Evolutionary conservation across 2,888 invertebrate genomes (phyloP), one percentile per base, ranked within the genome.

Genomic region (Heliconius erato): DNA sequence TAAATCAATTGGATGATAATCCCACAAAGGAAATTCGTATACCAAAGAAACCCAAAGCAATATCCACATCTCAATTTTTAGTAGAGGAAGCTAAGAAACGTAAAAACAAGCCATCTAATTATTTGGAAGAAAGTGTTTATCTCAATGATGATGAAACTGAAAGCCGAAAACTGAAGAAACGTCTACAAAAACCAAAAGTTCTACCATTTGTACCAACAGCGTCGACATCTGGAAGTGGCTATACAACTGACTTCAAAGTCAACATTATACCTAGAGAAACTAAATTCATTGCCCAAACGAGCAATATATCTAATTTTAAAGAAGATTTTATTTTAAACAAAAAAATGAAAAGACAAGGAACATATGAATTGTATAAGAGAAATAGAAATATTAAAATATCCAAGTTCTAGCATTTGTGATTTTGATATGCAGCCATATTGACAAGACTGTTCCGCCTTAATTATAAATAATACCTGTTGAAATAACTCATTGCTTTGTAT

Each of bases 61-160:
- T 93, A 85, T 90, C 96, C 5, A 96, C 96, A 32, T 89, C 93
- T 28, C 84, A 89, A n/a, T 96, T 96, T 85, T 49, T 87, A 69
- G 94, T 96, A 0, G 92, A 94, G 90, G 89, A 92, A 86, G 85
- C 90, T 2, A 90, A 85, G 80, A 90, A 86, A 83, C 90, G 90
- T 67, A 92, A 88, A 85, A 93, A 89, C 81, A 95, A 94, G 86
- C 95, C 95, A 4, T 95, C 95, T 11, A 90, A 91, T 80, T 95
- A 93, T 86, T 89, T 96, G 83, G 96, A 96, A 91, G 92, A 95
- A 85, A 95, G 94, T 87, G 88, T 96, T 65, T 94, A 92, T 85
- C 84, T 94, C n/a, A 92, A 94, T 85, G 91, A 92, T 35, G 87
- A 90, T 28, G 85, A 83, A 40, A 71, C 79, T 9, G 76, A 82